Evolutionary conservation across 1,140 invertebrate species (phyloP).

Genomic region (Rhynchophorus ferrugineus): DNA sequence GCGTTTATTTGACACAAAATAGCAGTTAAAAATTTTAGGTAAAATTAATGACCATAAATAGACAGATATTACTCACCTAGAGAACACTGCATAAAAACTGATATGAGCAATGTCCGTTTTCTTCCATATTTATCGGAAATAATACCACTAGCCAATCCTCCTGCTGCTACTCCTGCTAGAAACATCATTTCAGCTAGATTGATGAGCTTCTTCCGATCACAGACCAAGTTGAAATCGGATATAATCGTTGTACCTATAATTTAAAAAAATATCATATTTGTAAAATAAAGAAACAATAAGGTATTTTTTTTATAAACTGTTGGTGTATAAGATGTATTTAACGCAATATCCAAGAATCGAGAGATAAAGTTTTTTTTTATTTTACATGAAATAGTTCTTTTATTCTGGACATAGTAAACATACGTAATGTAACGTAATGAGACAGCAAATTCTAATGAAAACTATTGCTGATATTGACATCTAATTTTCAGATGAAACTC

Average conservation of each 20-base stretch:
- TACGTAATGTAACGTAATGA: no score
- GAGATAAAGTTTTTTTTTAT: no score
- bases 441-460: no score
- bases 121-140: constrained; percentile 70
- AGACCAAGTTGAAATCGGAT: constrained; percentile 59
- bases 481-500: no score
- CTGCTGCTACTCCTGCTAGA: constrained; percentile 57
- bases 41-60: neutral
- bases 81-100: constrained; percentile 59
- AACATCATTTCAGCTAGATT: constrained; percentile 63
- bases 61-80: constrained; percentile 42
- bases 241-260: constrained; percentile 49
- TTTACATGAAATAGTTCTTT: no score
- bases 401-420: no score
- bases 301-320: neutral
- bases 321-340: neutral
- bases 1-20: no score
- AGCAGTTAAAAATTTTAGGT: neutral
- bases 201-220: constrained; percentile 53
- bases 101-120: constrained; percentile 63
- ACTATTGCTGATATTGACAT: no score
- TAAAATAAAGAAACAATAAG: neutral
- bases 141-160: constrained; percentile 60
- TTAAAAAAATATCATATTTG: no score
- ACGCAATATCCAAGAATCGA: no score